phyloP scores from a whole-genome alignment of 1,140 invertebrate species.

The Bombus picipes region DNA sequence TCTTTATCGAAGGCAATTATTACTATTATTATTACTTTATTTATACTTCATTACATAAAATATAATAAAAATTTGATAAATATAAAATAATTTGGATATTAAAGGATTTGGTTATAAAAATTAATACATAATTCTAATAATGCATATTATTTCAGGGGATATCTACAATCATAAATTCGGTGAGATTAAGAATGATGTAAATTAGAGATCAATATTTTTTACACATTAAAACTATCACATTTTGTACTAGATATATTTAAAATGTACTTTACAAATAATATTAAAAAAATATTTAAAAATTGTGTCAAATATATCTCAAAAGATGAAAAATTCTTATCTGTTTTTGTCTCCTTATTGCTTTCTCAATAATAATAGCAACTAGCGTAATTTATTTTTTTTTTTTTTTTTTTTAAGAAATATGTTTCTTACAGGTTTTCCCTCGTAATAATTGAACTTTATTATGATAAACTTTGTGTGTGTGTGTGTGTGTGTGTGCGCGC shows the following conservation, averaged over 20 bases:
- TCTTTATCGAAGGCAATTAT: background rate
- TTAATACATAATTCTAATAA: background rate
- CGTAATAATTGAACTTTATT: background rate
- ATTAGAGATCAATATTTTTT: slow-evolving; percentile 6
- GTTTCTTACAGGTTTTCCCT: background rate
- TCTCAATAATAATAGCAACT: background rate
- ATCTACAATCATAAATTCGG: slow-evolving; percentile 78
- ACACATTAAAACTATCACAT: slow-evolving; percentile 5
- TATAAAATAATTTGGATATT: too few relatives aligned
- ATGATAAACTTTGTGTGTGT: background rate
- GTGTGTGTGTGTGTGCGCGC: too few relatives aligned
- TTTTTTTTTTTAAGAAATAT: background rate
- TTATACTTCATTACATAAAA: background rate
- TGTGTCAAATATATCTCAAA: slow-evolving; percentile 32
- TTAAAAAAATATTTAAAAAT: slow-evolving; percentile 15
- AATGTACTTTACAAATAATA: slow-evolving; percentile 36
- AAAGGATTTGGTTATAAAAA: background rate
- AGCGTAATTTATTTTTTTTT: background rate
- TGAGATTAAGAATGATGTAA: background rate
- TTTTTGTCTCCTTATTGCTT: background rate
- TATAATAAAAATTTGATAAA: background rate
- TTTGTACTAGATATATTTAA: slow-evolving; percentile 18
- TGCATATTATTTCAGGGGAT: slow-evolving; percentile 77
- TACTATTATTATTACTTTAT: background rate
- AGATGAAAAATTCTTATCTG: slow-evolving; percentile 16